Evolutionary conservation across 1,140 invertebrate species (phyloP), one percentile per base, ranked within the genome.

Genomic region (Elymnias hypermnestra): DNA sequence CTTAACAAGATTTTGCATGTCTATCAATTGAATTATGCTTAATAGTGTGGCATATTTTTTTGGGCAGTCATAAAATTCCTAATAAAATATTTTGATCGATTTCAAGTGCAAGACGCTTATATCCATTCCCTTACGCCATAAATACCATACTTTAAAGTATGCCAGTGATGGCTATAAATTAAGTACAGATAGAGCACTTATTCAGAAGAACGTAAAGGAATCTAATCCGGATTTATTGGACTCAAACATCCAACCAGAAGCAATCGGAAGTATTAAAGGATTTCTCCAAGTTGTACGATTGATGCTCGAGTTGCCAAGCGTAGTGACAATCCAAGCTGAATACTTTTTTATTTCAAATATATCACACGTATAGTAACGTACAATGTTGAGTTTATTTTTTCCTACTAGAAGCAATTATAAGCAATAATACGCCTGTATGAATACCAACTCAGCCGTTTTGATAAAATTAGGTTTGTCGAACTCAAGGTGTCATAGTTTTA

Each of bases 161-260:
- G 50, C 22, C 56, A 43, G 47, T 59, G 53, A 56, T 45, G 42
- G 48, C 49, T 66, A 71, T 73, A 71, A 71, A 71, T 64, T 73
- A 57, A 53, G 42, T 44, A 47, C 49, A 57, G 62, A 57, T 64
- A 60, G 57, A 54, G 45, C 71, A 63, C 49, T 66, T 46, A 53
- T 53, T 60, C 52, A 63, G 49, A 57, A 48, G 29, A 48, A 40
- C 48, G 17, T 44, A 50, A 58, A 66, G 63, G 62, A 65, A 66
- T 53, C 46, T 72, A 72, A 76, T 72, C 62, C 57, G 63, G 57
- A 73, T 67, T 72, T 70, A 68, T 66, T 59, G 56, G 47, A 26
- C 18, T 49, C 49, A 37, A 45, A 33, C 52, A 36, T 50, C 37
- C 53, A 40, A 23, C 53, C 53, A 21, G 52, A 57, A 46, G 52